Evolutionary conservation across 2,888 invertebrate species (phyloP), one percentile per base, ranked within the genome.

Genomic region (Horisme vitalbata): DNA sequence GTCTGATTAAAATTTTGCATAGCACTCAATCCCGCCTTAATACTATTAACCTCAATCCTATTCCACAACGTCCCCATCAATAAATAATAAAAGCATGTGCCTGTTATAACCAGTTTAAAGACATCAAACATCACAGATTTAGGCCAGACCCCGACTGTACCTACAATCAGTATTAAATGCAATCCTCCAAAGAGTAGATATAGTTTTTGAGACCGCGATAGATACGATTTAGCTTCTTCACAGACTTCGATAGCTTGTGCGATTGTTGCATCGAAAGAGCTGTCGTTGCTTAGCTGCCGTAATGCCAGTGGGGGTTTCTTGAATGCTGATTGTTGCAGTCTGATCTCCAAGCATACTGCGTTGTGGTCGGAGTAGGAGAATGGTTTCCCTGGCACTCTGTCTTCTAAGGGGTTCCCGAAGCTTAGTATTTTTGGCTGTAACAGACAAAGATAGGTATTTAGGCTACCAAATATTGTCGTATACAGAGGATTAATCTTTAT

Each of bases 351-450:
- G 49, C 92, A 81, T 4, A 97, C 93, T 8, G 96, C 97, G 81
- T 97, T 97, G 75, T 97, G 97, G 77, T 98, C 97, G 0, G 97
- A 97, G 79, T 94, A 97, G 63, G 96, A 96, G 64, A 94, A 95
- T 38, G 87, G 71, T 55, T 91, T 83, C 12, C 91, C 92, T 0
- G 96, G 95, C 23, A 97, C 93, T 63, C 94, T 90, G 38, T 93
- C 90, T 55, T 95, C 93, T 53, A 96, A 90, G 0, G 97, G 96
- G 53, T 94, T 91, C 6, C 89, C 84, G 68, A 94, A 95, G 54
- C 91, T 90, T 3, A 74, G 30, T 3, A 89, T 70, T 27, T 73
- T 63, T 9, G 71, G 80, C 90, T 90, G 68, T 31, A 71, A 23
- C 7, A n/a, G n/a, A n/a, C 1, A 18, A 18, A 18, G 18, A 18